Base-by-base conservation (phyloP, 2,888 invertebrate genomes). In the Listrodromus nycthemerus region DNA sequence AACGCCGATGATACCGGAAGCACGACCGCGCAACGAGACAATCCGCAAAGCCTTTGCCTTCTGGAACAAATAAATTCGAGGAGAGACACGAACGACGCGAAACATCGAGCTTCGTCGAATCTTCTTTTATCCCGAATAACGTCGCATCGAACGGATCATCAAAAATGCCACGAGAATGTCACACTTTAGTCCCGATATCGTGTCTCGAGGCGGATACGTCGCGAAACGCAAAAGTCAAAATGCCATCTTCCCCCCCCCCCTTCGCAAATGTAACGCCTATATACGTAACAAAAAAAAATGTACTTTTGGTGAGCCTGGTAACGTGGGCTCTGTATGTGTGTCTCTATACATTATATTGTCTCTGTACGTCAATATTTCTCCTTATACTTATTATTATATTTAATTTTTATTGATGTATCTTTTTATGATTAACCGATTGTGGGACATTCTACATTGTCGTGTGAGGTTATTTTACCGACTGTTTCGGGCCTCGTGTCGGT, bases 11-110 rank as follows among this genome's bases (percentile, higher is more conserved):
- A 75, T 85, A 69, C 79, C 87, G 24, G 85, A 84, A 58, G 80
- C 80, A 55, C 80, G 84, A 80, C 88, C 90, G 10, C 89, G 91
- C 48, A 92, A 91, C 84, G 93, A 93, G 30, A 89, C 91, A 78
- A 90, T 94, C 84, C 94, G 94, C 61, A 93, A 94, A 88, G 94
- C 94, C 21, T 93, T 94, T 79, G 94, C 93, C 6, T 94, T 94
- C 89, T 94, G 94, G 94, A 94, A 94, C 74, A 92, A 93, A 78
- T 91, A 50, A 81, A 70, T 13, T 78, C 13, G 10, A 37, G 33
- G 19, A 13, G 8, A n/a, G 21, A 8, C 10, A 8, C 10, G 13
- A 70, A 33, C 30, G 21, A 70, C 2, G 13, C 52, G 55, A 33
- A 73, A 19, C n/a, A 58, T 21, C 10, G 61, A 65, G 52, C 63